Conservation (phyloP, 2,888 invertebrate genomes). For the Noctua comes region DNA sequence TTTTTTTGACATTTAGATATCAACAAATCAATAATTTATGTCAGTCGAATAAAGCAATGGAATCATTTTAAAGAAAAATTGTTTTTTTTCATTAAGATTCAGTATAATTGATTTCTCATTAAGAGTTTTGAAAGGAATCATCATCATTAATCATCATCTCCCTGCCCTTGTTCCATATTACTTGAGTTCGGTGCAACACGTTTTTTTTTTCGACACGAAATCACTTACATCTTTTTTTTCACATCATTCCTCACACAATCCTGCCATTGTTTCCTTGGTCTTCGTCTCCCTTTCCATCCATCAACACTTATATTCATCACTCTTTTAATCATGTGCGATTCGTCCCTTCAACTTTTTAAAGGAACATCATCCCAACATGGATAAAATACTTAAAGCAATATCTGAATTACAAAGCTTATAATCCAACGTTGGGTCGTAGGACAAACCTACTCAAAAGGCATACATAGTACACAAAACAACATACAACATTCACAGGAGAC, state of each 20-base stretch:
- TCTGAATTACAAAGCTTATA: neutral
- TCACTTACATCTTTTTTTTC: too few species aligned
- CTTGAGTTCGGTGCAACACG: too few species aligned
- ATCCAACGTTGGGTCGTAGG: neutral
- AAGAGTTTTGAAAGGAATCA: neutral
- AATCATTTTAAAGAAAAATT: neutral
- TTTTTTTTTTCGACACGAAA: too few species aligned
- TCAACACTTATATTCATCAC: too few species aligned
- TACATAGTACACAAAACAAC: neutral
- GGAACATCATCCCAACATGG: neutral
- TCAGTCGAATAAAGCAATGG: neutral
- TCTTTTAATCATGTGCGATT: too few species aligned
- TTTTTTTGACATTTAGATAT: too few species aligned
- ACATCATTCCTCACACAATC: too few species aligned
- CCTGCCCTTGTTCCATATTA: too few species aligned
- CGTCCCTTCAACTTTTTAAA: neutral
- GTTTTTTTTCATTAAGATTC: neutral
- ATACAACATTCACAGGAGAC: neutral
- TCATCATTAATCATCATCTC: too few species aligned
- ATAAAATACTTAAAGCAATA: neutral
- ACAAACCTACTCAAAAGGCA: neutral
- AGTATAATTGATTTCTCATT: neutral
- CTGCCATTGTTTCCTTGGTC: too few species aligned
- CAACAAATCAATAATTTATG: too few species aligned
- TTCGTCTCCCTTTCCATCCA: too few species aligned